phyloP scores from a whole-genome alignment of 2,888 invertebrate species.

The Calameuta filiformis region DNA sequence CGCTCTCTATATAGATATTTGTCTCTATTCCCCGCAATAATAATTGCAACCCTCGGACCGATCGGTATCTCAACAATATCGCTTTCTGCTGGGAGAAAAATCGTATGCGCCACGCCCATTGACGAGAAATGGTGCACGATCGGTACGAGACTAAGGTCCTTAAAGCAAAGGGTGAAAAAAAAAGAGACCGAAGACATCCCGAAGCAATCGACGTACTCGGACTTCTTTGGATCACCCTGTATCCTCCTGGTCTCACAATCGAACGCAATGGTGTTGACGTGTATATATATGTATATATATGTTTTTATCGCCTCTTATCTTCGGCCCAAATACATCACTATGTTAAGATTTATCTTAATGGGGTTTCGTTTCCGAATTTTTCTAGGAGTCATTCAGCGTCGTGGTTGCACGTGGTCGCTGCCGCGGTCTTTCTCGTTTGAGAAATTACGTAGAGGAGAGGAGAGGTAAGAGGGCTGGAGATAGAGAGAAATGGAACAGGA shows the following conservation, averaged over 20 bases:
- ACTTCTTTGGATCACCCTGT: background rate
- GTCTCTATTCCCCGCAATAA: background rate
- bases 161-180: background rate
- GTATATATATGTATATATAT: background rate
- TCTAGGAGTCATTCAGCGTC: background rate
- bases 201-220: background rate
- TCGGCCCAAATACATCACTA: background rate
- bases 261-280: background rate
- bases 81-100: constrained; percentile 8
- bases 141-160: background rate
- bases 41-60: constrained; percentile 20
- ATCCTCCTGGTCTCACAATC: background rate
- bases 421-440: background rate
- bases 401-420: background rate
- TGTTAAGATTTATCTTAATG: background rate
- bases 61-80: constrained; percentile 43
- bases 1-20: background rate
- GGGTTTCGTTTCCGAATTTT: background rate
- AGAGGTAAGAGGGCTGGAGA: background rate
- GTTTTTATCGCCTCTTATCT: background rate
- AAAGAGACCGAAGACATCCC: background rate
- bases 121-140: background rate
- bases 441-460: background rate
- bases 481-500: constrained; percentile 14
- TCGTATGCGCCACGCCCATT: background rate